phyloP scores from a whole-genome alignment of 2,113 vertebrate genomes.

The Hypomesus transpacificus region DNA sequence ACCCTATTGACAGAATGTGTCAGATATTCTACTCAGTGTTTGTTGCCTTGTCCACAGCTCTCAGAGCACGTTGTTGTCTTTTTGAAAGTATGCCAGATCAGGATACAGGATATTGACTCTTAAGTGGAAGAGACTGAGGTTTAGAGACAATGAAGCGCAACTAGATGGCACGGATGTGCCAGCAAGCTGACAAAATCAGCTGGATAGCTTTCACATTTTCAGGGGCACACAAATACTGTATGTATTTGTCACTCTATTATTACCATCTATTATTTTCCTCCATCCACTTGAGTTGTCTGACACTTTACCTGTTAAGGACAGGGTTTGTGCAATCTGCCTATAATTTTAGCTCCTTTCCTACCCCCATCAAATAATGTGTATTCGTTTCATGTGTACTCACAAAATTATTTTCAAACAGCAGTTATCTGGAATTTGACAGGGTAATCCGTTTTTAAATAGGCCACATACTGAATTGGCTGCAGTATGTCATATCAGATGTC shows the following conservation, averaged over 20 bases:
- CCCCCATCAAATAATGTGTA: too few relatives aligned
- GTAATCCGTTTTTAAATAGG: too few relatives aligned
- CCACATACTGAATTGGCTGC: too few relatives aligned
- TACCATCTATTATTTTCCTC: not conserved
- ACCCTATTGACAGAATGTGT: not conserved
- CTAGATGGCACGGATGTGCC: too few relatives aligned
- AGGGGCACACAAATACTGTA: too few relatives aligned
- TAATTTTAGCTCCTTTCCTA: too few relatives aligned
- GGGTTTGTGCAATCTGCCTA: too few relatives aligned
- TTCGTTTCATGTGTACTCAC: too few relatives aligned
- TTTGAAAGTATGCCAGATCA: not conserved
- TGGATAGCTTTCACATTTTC: not conserved
- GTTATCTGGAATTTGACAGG: too few relatives aligned
- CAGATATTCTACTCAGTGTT: not conserved
- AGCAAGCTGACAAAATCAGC: not conserved
- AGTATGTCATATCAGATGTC: not conserved
- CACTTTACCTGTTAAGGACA: not conserved
- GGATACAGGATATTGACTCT: too few relatives aligned
- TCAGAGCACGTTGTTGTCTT: not conserved
- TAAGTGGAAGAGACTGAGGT: not conserved
- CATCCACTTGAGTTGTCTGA: not conserved
- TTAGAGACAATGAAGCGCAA: not conserved
- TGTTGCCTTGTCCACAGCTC: not conserved
- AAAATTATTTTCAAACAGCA: too few relatives aligned
- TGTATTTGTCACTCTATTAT: not conserved